Percentiles rank a stretch among this genome's conserved stretches.
Evolutionary conservation across 2,888 invertebrate genomes (phyloP).

Genomic region (Leptura quadrifasciata): DNA sequence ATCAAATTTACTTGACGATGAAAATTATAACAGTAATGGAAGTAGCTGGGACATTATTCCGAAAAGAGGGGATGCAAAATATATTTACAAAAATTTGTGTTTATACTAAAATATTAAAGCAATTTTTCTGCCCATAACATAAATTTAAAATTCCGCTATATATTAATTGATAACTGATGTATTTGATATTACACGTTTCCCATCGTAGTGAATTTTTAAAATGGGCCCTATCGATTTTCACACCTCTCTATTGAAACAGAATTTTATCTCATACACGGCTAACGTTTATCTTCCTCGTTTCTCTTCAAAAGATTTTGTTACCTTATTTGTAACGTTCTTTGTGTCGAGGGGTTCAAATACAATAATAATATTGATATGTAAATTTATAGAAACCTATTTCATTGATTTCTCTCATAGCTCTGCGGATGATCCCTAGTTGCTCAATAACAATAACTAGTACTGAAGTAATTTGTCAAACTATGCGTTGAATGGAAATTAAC

Average conservation of each 20-base stretch:
- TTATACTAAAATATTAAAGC: too few species aligned
- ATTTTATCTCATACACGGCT: background rate
- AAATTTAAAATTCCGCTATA: background rate
- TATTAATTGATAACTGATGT: background rate
- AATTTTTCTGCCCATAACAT: too few species aligned
- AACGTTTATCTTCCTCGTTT: background rate
- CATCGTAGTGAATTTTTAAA: background rate
- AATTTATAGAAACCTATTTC: background rate
- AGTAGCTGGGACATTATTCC: too few species aligned
- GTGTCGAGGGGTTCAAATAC: background rate
- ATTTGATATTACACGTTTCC: background rate
- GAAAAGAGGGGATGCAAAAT: too few species aligned
- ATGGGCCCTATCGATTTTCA: background rate
- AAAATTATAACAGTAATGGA: too few species aligned
- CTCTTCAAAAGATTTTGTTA: background rate
- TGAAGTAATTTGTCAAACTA: conserved; percentile 37
- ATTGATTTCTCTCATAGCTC: background rate
- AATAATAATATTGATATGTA: background rate
- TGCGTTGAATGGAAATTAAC: conserved; percentile 46
- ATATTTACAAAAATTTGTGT: too few species aligned
- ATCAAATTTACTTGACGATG: too few species aligned
- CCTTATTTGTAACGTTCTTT: background rate
- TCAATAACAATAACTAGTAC: background rate
- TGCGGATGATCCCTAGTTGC: background rate
- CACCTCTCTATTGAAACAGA: background rate